Evolutionary conservation across 2,797 vertebrate species (phyloP), one percentile per base, ranked within the genome.

Genomic region (Notamacropus eugenii): DNA sequence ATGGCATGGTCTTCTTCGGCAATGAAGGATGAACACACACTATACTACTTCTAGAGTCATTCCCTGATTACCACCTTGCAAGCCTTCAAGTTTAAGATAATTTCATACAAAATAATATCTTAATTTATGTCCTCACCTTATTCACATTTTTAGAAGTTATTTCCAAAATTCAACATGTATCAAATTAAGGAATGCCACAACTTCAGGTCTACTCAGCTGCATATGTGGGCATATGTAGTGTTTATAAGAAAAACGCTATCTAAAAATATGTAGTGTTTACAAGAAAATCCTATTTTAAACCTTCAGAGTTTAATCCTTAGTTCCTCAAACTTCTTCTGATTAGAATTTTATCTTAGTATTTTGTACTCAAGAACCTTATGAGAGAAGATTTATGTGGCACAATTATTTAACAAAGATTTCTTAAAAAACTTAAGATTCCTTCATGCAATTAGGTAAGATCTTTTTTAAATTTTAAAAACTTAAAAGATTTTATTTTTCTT

Each of bases 331-430:
- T 55, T 55, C 55, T 55, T 22, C 90, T 93, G 90, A 82, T 55
- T 28, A 97, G 56, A 52, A 56, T 8, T 94, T 55, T 55, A 19
- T 40, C 91, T 95, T 92, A 95, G 95, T 92, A 92, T 91, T 95
- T 14, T 94, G 46, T 9, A 90, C 16, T 58, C 92, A 8, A 50
- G 29, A 58, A 3, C 90, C n/a, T 91, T 59, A 55, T 2, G 0
- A 96, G 56, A 94, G 5, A 93, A 22, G 90, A 92, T 31, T 54
- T 57, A 93, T 52, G 34, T n/a, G 54, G 34, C 1, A 52, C 55
- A 55, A 92, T 62, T 62, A 92, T 0, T 67, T 50, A 92, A 16
- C 54, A 28, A 0, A 93, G 8, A 40, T 55, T 55, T 19, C 55
- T 55, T 55, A 55, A 12, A 91, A 5, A 27, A 55, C 2, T 90